Evolutionary conservation across 2,888 invertebrate species (phyloP).

Genomic region (Trachelus tabidus): DNA sequence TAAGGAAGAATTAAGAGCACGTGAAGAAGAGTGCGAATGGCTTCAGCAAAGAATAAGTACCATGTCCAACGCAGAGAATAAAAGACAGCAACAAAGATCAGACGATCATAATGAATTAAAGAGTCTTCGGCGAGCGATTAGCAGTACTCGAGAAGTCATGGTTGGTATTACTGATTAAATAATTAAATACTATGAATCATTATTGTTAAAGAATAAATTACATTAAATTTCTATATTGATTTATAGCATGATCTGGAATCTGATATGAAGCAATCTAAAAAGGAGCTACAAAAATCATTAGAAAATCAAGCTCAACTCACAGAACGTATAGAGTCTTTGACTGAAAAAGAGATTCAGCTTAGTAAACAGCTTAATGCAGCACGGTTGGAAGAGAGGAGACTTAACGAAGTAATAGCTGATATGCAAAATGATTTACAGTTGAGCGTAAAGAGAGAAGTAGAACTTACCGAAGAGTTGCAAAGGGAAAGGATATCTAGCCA

Average conservation of each 20-base stretch:
- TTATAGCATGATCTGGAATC: slow-evolving; percentile 47
- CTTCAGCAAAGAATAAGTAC: slow-evolving; percentile 68
- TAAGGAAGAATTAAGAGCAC: slow-evolving; percentile 67
- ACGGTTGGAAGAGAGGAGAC: slow-evolving; percentile 58
- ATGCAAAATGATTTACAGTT: slow-evolving; percentile 41
- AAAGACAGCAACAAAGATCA: slow-evolving; percentile 45
- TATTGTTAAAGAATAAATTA: slow-evolving; percentile 4
- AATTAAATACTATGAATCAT: background rate
- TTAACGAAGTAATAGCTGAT: slow-evolving; percentile 53
- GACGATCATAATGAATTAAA: slow-evolving; percentile 47
- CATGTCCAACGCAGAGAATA: slow-evolving; percentile 51
- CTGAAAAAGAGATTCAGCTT: slow-evolving; percentile 74
- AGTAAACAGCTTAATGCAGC: slow-evolving; percentile 66
- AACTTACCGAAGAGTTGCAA: slow-evolving; percentile 40
- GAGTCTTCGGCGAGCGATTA: slow-evolving; percentile 45
- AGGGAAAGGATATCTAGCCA: slow-evolving; percentile 58
- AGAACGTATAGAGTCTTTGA: slow-evolving; percentile 70
- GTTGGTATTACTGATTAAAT: slow-evolving; percentile 26
- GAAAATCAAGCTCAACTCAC: slow-evolving; percentile 43
- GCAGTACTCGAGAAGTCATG: slow-evolving; percentile 49
- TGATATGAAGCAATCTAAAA: slow-evolving; percentile 48
- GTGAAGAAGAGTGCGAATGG: slow-evolving; percentile 69
- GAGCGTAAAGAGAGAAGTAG: slow-evolving; percentile 38
- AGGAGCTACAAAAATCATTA: slow-evolving; percentile 40
- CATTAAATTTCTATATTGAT: background rate